These are phyloP conservation scores for Junonia oenone DNA, from an alignment of 2,888 invertebrate species.

Conservation along the genomic window DNA sequence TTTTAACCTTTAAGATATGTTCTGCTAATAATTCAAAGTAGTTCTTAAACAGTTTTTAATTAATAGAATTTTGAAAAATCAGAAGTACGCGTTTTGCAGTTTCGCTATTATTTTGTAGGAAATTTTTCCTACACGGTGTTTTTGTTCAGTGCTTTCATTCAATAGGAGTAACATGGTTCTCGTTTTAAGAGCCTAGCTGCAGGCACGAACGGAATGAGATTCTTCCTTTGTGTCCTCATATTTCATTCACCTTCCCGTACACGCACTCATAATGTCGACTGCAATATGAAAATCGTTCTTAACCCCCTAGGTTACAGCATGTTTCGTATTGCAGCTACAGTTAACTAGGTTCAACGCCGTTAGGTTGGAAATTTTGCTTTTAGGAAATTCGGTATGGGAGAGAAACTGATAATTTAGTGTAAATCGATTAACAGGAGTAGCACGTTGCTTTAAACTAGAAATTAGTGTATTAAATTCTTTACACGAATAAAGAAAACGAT, in stretches of 20 bases:
- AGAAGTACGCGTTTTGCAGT: background rate
- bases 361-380: slow-evolving; percentile 58
- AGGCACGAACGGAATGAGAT: slow-evolving; percentile 57
- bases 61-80: background rate
- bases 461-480: slow-evolving; percentile 17
- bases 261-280: slow-evolving; percentile 42
- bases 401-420: slow-evolving; percentile 54
- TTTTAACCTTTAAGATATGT: too few species aligned
- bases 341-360: slow-evolving; percentile 39
- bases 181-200: slow-evolving; percentile 43
- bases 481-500: too few species aligned
- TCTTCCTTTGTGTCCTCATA: slow-evolving; percentile 65
- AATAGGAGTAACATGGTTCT: slow-evolving; percentile 27
- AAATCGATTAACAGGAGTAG: slow-evolving; percentile 48
- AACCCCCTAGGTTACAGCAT: slow-evolving; percentile 41
- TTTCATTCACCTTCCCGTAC: slow-evolving; percentile 58
- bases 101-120: background rate
- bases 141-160: slow-evolving; percentile 17
- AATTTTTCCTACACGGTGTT: background rate
- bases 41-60: background rate
- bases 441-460: slow-evolving; percentile 43
- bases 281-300: slow-evolving; percentile 40
- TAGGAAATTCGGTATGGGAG: slow-evolving; percentile 50
- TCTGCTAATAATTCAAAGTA: background rate
- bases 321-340: slow-evolving; percentile 37